Conservation (phyloP, 2,888 invertebrate species). For the Balanococcus diminutus region DNA sequence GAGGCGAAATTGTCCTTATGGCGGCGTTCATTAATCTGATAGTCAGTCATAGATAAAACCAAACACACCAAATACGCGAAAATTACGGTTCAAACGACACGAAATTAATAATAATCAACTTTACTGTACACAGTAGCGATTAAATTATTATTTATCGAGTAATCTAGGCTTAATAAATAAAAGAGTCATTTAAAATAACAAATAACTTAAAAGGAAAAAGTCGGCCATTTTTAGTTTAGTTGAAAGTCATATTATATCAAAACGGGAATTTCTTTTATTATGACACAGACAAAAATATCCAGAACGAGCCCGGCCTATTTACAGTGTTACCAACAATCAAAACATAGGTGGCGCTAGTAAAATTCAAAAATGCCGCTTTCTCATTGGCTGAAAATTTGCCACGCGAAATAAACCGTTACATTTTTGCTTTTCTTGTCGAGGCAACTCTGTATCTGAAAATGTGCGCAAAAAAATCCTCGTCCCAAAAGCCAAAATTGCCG, state of each 20-base stretch:
- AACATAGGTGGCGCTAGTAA: background rate
- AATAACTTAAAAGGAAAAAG: constrained; percentile 15
- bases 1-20: constrained; percentile 54
- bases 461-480: background rate
- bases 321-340: background rate
- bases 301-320: background rate
- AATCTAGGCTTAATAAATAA: background rate
- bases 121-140: background rate
- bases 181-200: background rate
- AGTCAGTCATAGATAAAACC: constrained; percentile 46
- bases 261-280: constrained; percentile 43
- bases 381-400: background rate
- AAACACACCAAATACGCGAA: background rate
- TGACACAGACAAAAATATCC: constrained; percentile 3
- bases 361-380: background rate
- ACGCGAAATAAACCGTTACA: background rate
- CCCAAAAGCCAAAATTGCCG: constrained; percentile 12
- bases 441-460: background rate
- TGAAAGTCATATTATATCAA: constrained; percentile 53
- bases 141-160: background rate
- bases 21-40: constrained; percentile 50
- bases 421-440: background rate
- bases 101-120: background rate
- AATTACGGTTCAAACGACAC: background rate
- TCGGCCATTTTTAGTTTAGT: constrained; percentile 49